These are phyloP conservation scores for Drosophila prosaltans DNA, from an alignment of 1,140 invertebrate genomes.

Conservation along the genomic window DNA sequence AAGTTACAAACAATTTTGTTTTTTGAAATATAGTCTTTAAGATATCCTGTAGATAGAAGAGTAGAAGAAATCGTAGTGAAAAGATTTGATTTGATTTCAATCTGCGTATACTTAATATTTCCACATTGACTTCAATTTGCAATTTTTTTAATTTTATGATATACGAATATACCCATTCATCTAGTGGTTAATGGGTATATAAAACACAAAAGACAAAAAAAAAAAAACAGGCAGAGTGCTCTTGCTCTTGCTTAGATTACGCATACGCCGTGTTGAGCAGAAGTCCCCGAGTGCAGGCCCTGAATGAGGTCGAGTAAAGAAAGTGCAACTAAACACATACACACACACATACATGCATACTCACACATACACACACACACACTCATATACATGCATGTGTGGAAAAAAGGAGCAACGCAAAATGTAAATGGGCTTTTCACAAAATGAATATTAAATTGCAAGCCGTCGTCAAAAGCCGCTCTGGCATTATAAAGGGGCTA, in stretches of 20 bases:
- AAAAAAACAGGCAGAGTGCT: conserved; percentile 20
- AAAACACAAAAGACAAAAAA: conserved; percentile 10
- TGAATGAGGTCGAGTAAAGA: conserved; percentile 54
- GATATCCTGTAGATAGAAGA: not conserved
- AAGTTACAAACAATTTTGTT: not conserved
- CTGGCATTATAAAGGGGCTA: not conserved
- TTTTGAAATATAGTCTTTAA: not conserved
- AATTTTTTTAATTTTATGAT: no score
- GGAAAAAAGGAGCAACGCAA: conserved; percentile 54
- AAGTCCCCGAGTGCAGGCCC: conserved; percentile 16
- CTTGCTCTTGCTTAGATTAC: conserved; percentile 66
- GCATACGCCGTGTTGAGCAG: conserved; percentile 64
- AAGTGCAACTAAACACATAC: conserved; percentile 52
- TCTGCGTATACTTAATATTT: no score
- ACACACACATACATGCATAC: conserved; percentile 35
- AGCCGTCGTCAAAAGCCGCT: conserved; percentile 27
- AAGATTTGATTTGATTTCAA: not conserved
- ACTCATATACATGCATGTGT: conserved; percentile 29
- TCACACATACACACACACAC: conserved; percentile 33
- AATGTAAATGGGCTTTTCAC: conserved; percentile 76
- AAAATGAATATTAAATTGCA: conserved; percentile 79
- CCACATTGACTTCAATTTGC: no score
- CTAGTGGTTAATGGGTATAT: not conserved
- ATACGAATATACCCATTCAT: not conserved
- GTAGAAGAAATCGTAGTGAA: not conserved